Conservation (phyloP, 2,113 vertebrate species). For the Oncorhynchus tshawytscha region DNA sequence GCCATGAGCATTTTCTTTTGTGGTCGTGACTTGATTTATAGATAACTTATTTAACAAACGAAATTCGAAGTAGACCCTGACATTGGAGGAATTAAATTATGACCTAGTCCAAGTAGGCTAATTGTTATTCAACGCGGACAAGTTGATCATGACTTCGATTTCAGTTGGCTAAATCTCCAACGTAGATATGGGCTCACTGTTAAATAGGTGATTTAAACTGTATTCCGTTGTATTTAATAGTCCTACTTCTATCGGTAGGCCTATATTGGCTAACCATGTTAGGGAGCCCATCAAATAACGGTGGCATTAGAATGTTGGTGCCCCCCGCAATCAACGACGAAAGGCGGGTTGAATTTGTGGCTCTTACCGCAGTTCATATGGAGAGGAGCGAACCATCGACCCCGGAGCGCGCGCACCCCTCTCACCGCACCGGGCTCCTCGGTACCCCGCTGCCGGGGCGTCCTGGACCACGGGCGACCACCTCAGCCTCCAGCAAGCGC, state of each 20-base stretch:
- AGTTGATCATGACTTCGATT: background rate
- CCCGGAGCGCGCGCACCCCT: conserved; percentile 76
- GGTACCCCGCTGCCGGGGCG: conserved; percentile 82
- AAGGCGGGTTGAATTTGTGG: conserved; percentile 83
- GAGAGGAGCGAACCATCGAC: conserved; percentile 79
- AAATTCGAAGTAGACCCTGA: background rate
- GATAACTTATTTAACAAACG: conserved; percentile 46
- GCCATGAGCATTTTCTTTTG: conserved; percentile 26
- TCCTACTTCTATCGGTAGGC: background rate
- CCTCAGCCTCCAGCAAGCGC: conserved; percentile 78
- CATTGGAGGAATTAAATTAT: conserved; percentile 7
- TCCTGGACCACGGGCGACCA: conserved; percentile 71
- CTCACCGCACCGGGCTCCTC: conserved; percentile 79
- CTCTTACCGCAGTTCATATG: conserved; percentile 83
- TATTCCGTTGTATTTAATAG: background rate
- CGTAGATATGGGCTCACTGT: background rate
- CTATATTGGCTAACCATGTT: conserved; percentile 54
- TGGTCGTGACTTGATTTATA: conserved; percentile 46
- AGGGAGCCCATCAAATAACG: conserved; percentile 79
- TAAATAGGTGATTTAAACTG: conserved; percentile 4
- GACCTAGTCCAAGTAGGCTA: no score
- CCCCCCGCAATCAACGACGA: conserved; percentile 71
- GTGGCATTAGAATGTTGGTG: conserved; percentile 77
- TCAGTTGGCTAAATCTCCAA: background rate
- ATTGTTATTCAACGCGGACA: background rate